Evolutionary conservation across 2,113 vertebrate genomes (phyloP), one percentile per base, ranked within the genome.

Genomic region (Cyanistes caeruleus): DNA sequence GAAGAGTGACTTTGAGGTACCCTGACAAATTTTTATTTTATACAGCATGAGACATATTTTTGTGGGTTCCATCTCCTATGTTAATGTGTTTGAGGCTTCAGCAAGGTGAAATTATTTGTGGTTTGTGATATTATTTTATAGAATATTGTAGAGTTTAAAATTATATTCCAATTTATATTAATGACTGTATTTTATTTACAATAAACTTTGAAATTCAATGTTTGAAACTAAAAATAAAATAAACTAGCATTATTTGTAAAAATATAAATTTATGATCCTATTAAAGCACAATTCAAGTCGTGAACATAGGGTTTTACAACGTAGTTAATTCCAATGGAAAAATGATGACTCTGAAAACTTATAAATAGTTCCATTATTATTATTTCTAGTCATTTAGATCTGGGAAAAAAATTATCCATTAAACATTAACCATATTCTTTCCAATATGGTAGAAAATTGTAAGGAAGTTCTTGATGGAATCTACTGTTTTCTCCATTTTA

Each of bases 371-470:
- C 13, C 13, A 30, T 65, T 75, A 33, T 44, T 48, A 39, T 41
- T 67, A 48, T 62, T 73, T 16, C 7, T 41, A 27, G 7, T 18
- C 2, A 74, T 51, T 52, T 49, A 5, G 1, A 35, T 46, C 37
- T 46, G 13, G 15, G 23, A 1, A 21, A n/a, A 41, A 15, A 43
- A 16, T 15, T 0, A 11, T n/a, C 14, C 10, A n/a, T 30, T n/a
- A 67, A 58, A 15, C 3, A n/a, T 51, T 64, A 21, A 69, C 35
- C 3, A 30, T 30, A 35, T 41, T 74, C 25, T 58, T 74, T 43
- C 13, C 3, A 44, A 59, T 15, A 25, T 7, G 15, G 41, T 58
- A 58, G 9, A 62, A 53, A 56, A 72, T 9, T 13, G 10, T 60
- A 31, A 85, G 10, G 19, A 68, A n/a, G 6, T 53, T 76, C 59